Base-by-base conservation (phyloP, 1,140 invertebrate genomes). In the Lerema accius region DNA sequence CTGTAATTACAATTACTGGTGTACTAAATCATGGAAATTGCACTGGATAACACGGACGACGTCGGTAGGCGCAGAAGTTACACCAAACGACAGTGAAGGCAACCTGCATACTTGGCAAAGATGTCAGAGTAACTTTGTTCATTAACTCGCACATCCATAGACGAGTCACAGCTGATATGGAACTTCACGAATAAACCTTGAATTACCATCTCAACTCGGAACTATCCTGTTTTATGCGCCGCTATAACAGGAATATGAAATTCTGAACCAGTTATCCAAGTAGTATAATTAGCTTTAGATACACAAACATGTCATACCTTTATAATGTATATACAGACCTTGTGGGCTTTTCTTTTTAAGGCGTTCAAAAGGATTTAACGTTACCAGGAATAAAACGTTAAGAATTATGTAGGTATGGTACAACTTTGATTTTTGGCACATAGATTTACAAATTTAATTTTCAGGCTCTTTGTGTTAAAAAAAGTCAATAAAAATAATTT, bases 131-230 rank as follows among this genome's bases (percentile, higher is more conserved):
- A 37, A 37, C 35, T 37, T 37, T 37, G 35, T 37, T 37, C 10
- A 37, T 37, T 37, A 37, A 37, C 35, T 37, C 35, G 0, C 35
- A 37, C 7, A 37, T 37, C 35, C 9, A 7, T 32, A 37, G 35
- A 37, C n/a, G 35, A 37, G 35, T 37, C 35, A 37, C 35, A 37
- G 35, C n/a, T 37, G 35, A 37, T 37, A 37, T 37, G 35, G 35
- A 37, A 37, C 35, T 37, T 37, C 35, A 37, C 10, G 35, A 37
- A 37, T 37, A 37, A 37, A 37, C 35, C 10, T 37, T 37, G 35
- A 37, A 11, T 37, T 37, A 37, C 11, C 35, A 37, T 37, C n/a
- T 11, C 35, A 37, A 37, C 10, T 37, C 11, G 35, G 35, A 37
- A 37, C 35, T 37, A 37, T 37, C 35, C 35, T 3, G 35, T 37